Evolutionary conservation across 2,888 invertebrate species (phyloP).

Genomic region (Eupithecia inturbata): DNA sequence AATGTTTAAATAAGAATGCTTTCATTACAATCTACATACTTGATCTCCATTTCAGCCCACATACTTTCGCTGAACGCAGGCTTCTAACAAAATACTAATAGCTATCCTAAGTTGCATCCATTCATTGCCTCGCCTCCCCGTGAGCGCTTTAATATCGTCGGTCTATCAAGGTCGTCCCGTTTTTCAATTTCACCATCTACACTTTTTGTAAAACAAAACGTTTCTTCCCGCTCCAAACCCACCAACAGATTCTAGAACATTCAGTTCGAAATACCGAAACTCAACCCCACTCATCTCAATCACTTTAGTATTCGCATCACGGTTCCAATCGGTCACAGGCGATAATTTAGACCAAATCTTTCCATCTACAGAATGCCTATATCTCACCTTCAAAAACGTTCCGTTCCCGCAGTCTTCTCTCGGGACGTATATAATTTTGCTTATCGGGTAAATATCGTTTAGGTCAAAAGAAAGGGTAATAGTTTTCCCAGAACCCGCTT

Average conservation of each 20-base stretch:
- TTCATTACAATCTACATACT: too few relatives aligned
- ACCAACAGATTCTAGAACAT: conserved; percentile 60
- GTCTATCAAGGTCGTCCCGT: not conserved
- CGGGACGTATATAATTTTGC: conserved; percentile 66
- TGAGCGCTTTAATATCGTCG: not conserved
- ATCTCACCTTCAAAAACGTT: conserved; percentile 62
- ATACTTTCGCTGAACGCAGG: not conserved
- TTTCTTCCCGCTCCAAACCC: conserved; percentile 69
- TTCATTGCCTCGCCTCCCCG: not conserved
- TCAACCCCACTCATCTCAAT: conserved; percentile 52
- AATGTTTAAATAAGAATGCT: not conserved
- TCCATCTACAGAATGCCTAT: conserved; percentile 59
- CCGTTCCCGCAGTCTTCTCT: conserved; percentile 69
- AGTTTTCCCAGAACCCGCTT: conserved; percentile 50
- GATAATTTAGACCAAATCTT: conserved; percentile 59
- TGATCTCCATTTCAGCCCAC: not conserved
- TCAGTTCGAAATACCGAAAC: conserved; percentile 62
- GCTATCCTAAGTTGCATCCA: not conserved
- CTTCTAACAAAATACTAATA: not conserved
- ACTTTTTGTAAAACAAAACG: conserved; percentile 54
- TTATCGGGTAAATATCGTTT: conserved; percentile 53
- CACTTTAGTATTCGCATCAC: conserved; percentile 57
- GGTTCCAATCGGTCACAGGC: conserved; percentile 52
- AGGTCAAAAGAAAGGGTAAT: conserved; percentile 61
- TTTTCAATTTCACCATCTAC: not conserved